These are phyloP conservation scores for Todiramphus chloris DNA, from an alignment of 2,113 vertebrate genomes.

Conservation along the genomic window DNA sequence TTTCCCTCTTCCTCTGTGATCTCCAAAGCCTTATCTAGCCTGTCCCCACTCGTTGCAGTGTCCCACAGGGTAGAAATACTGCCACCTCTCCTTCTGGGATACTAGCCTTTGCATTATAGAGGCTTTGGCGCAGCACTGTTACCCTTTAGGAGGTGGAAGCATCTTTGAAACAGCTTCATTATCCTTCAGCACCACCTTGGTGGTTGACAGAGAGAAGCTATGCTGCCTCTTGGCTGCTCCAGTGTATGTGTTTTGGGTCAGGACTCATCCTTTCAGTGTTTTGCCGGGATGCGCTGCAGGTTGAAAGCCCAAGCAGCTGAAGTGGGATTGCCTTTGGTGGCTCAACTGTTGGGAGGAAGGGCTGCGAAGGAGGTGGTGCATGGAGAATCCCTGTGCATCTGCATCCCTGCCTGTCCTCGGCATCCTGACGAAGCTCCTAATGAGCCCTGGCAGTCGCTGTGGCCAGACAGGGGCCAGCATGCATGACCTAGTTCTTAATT, in stretches of 20 bases:
- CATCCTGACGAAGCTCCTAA: background rate
- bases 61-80: background rate
- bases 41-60: rapidly evolving
- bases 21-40: background rate
- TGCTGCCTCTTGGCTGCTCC: background rate
- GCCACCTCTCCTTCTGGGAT: background rate
- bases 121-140: background rate
- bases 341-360: rapidly evolving
- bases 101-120: background rate
- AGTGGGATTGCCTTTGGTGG: background rate
- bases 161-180: background rate
- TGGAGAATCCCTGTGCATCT: rapidly evolving
- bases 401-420: background rate
- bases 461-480: background rate
- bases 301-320: background rate
- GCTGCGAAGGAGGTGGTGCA: background rate
- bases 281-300: rapidly evolving
- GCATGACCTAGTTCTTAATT: background rate
- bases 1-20: background rate
- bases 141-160: background rate
- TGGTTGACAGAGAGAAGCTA: background rate
- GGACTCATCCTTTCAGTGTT: background rate
- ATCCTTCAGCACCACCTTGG: background rate
- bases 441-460: background rate
- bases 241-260: rapidly evolving